A percentile compares a stretch with the other conserved stretches of the same genome.
phyloP scores from a whole-genome alignment of 2,113 vertebrate genomes.

The Hypomesus transpacificus region DNA sequence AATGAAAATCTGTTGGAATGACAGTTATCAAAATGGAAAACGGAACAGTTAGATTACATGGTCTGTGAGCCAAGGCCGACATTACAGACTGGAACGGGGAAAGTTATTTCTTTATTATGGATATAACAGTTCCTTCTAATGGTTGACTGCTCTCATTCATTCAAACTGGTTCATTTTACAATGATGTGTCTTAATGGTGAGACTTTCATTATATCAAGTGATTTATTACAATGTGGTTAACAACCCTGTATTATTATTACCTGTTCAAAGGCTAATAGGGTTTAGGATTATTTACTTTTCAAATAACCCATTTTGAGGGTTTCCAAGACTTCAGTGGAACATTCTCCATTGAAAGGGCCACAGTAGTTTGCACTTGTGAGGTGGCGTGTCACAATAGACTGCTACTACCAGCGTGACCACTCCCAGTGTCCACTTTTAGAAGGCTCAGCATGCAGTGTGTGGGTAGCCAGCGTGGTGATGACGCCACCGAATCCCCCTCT shows the following conservation, averaged over 20 bases:
- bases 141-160: too few relatives aligned
- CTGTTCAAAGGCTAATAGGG: slow-evolving; percentile 1
- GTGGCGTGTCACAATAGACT: too few relatives aligned
- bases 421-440: too few relatives aligned
- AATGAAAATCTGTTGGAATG: too few relatives aligned
- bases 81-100: slow-evolving; percentile 25
- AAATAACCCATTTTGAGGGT: neutral
- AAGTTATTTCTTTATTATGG: slow-evolving; percentile 28
- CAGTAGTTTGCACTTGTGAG: neutral
- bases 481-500: too few relatives aligned
- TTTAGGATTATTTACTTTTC: neutral
- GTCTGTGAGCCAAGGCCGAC: slow-evolving; percentile 20
- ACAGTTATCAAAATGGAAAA: neutral
- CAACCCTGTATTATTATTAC: neutral
- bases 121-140: slow-evolving; percentile 21
- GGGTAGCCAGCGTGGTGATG: too few relatives aligned
- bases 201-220: neutral
- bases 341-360: neutral
- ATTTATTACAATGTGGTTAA: neutral
- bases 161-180: neutral
- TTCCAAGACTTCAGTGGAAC: neutral
- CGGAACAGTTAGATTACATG: slow-evolving; percentile 25
- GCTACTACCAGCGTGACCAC: too few relatives aligned
- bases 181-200: neutral
- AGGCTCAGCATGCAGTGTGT: too few relatives aligned